A percentile compares a stretch with the other conserved stretches of the same genome.
Conservation (phyloP, 2,888 invertebrate species). For the Hydrotaea diabolus region DNA sequence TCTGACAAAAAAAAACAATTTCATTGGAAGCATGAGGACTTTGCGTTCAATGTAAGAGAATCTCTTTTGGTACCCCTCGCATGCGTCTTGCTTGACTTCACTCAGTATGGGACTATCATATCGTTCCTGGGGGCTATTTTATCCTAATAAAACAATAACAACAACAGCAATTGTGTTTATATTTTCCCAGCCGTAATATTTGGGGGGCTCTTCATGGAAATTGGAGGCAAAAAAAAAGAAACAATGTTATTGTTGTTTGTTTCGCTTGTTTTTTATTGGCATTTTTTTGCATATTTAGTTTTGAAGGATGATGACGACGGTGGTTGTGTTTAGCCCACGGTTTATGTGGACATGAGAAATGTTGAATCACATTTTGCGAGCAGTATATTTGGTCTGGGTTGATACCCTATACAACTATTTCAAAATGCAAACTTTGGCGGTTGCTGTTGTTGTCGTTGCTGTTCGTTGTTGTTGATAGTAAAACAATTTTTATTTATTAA, state of each 20-base stretch:
- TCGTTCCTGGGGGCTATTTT: constrained; percentile 38
- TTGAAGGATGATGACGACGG: neutral
- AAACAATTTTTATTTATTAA: constrained; percentile 51
- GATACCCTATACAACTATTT: neutral
- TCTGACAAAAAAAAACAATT: too few relatives aligned
- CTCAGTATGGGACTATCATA: neutral
- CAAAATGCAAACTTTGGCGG: neutral
- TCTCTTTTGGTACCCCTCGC: constrained; percentile 7
- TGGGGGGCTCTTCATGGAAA: neutral
- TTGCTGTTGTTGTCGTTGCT: neutral
- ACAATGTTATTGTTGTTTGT: neutral
- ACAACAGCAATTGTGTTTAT: constrained; percentile 16
- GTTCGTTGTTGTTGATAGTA: neutral
- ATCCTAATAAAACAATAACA: constrained; percentile 22
- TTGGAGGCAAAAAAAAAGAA: neutral
- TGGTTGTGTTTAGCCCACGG: neutral
- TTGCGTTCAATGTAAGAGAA: too few relatives aligned
- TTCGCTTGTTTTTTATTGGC: neutral
- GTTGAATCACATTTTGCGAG: neutral
- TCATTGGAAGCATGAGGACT: too few relatives aligned
- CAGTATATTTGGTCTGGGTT: neutral
- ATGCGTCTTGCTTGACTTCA: neutral
- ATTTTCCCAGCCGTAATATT: neutral
- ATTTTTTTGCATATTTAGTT: constrained; percentile 10
- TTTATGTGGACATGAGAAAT: neutral